Evolutionary conservation across 2,888 invertebrate species (phyloP), one percentile per base, ranked within the genome.

Genomic region (Cerceris rybyensis): DNA sequence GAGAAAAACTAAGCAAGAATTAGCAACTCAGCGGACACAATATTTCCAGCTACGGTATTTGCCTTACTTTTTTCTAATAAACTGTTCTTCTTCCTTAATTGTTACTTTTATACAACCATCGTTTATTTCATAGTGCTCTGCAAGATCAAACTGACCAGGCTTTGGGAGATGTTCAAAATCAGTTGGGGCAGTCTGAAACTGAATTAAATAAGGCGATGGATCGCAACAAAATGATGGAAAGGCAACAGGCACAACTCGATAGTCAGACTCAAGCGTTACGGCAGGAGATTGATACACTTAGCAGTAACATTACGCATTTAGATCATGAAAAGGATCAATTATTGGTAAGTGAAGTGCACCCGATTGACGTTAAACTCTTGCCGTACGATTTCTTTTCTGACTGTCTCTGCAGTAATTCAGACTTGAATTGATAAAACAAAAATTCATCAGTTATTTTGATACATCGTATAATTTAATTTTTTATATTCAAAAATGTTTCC

Each of bases 61-160:
- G 5, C 39, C 41, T 49, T 11, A 11, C 8, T 8, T 41, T 64
- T 52, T 16, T 8, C 17, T 8, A 14, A 13, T 28, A 28, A 28
- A 4, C 28, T 28, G 1, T 28, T 28, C 28, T 28, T 28, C 28
- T 28, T 28, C 4, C 28, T 1, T 28, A 28, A 28, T 28, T 28
- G 28, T 28, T 28, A 28, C 28, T 28, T 4, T 28, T 28, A 28
- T 28, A 28, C 28, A 28, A 28, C 4, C 2, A 28, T 28, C 28
- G 4, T 4, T 42, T 16, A 13, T n/a, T 7, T 52, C 2, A 2
- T 49, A 97, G 96, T 91, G 94, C 95, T 81, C 93, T 96, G 63
- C 96, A 97, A 88, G 94, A 96, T 86, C 96, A 97, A 93, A 96
- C 96, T 6, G 96, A 97, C 91, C 94, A 95, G 87, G 95, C 96